Base-by-base conservation (phyloP, 1,140 invertebrate genomes). In the Solenopsis fugax region DNA sequence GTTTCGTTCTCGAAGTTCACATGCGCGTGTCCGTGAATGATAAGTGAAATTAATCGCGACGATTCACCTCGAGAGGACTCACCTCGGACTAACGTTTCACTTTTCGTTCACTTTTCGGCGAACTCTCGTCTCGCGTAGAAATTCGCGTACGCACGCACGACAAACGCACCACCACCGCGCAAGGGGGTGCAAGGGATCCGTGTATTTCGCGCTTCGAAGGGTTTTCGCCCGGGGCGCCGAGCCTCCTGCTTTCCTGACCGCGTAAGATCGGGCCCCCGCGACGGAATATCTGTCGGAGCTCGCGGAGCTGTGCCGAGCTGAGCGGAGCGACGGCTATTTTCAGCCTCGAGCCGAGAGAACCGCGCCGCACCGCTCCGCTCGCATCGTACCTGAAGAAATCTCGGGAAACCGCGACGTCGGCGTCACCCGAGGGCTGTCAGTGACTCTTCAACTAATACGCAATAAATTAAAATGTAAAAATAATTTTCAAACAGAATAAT, bases 311-410 rank as follows among this genome's bases (percentile, higher is more conserved):
- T 93, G 91, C 86, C 88, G 89, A 85, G 75, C 73, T 52, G 80
- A 87, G 85, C 72, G 52, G 85, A 89, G 87, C 88, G 73, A 45
- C 82, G 89, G 91, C 92, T 93, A 93, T 93, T 93, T 93, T 93
- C 91, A 92, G 92, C 92, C 90, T 88, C 91, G 93, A 93, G 93
- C 93, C 92, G 91, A 91, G 77, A 87, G 24, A 73, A 16, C 29
- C 24, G 78, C 52, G n/a, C 48, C 65, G 13, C 80, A 60, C 48
- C 62, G 62, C 62, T 67, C 77, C 34, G 77, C 77, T 72, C 16
- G 21, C 21, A 12, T 72, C 50, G 9, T 73, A 34, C 41, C 24
- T 73, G 52, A 82, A 12, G 2, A 54, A 80, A 6, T 13, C 29
- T 80, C 37, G n/a, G 13, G 16, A 9, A 69, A 24, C 4, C 29